Conservation (phyloP, 1,140 invertebrate genomes). For the Caenorhabditis latens region DNA sequence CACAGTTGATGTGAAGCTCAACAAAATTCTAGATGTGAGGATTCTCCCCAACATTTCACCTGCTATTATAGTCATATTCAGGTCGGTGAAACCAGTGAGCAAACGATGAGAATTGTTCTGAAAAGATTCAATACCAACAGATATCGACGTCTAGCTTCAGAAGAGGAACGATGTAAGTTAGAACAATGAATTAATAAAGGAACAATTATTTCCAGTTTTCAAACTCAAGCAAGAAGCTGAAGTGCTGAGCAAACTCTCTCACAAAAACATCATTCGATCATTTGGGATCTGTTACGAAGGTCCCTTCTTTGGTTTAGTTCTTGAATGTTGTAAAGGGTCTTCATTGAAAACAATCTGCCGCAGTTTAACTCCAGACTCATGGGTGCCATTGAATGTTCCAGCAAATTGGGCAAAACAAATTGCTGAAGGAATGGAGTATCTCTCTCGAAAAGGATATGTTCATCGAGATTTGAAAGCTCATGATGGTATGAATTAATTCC, state of each 20-base stretch:
- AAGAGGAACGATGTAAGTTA: too few species aligned
- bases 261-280: background rate
- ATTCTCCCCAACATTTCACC: too few species aligned
- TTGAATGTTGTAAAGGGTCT: conserved; percentile 25
- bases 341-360: conserved; percentile 14
- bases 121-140: too few species aligned
- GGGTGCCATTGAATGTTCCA: background rate
- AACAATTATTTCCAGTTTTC: too few species aligned
- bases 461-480: conserved; percentile 53
- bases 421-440: conserved; percentile 37
- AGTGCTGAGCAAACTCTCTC: background rate
- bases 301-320: background rate
- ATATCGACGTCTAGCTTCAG: too few species aligned
- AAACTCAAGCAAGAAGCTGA: background rate
- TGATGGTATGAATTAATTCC: background rate
- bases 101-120: too few species aligned
- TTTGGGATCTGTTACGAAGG: conserved; percentile 34
- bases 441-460: background rate
- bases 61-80: too few species aligned
- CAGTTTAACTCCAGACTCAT: background rate
- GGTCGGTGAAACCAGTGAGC: too few species aligned
- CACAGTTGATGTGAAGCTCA: too few species aligned
- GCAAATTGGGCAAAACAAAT: conserved; percentile 43
- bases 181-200: too few species aligned
- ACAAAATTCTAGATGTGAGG: too few species aligned